Percentiles rank a stretch among this genome's conserved stretches.
Conservation (phyloP, 2,888 invertebrate genomes). For the Troides oblongomaculatus region DNA sequence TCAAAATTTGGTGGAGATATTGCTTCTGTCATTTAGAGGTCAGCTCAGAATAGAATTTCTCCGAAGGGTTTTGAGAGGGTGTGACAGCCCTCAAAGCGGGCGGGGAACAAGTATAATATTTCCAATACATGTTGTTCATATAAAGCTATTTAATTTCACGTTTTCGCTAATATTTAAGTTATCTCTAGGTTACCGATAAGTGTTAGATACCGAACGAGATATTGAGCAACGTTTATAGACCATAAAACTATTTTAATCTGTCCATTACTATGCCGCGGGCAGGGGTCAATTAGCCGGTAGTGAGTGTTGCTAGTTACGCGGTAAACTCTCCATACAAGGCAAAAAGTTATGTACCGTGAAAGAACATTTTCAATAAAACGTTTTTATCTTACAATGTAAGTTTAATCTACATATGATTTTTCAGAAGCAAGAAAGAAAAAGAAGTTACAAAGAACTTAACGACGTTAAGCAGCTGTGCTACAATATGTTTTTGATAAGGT, state of each 20-base stretch:
- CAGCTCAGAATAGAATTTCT: too few species aligned
- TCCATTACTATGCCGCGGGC: constrained; percentile 69
- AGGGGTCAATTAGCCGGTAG: constrained; percentile 62
- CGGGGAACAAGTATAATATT: too few species aligned
- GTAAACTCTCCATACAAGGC: constrained; percentile 1
- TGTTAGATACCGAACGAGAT: constrained; percentile 28
- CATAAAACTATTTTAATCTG: constrained; percentile 72
- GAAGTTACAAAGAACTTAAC: not conserved
- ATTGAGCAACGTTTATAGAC: constrained; percentile 58
- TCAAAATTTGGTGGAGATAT: too few species aligned
- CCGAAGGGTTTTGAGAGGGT: too few species aligned
- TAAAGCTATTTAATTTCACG: not conserved
- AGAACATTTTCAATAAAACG: too few species aligned
- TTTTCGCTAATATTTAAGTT: constrained; percentile 20
- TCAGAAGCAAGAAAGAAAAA: not conserved
- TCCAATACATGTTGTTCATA: not conserved
- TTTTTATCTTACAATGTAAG: not conserved
- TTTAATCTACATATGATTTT: not conserved
- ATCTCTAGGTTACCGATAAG: constrained; percentile 11
- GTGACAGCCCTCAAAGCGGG: too few species aligned
- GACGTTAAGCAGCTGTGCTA: not conserved
- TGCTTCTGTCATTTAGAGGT: too few species aligned
- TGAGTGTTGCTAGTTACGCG: constrained; percentile 26
- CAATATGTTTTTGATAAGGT: not conserved
- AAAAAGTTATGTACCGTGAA: not conserved